Base-by-base conservation (phyloP, 2,888 invertebrate species). In the Morpho helenor region DNA sequence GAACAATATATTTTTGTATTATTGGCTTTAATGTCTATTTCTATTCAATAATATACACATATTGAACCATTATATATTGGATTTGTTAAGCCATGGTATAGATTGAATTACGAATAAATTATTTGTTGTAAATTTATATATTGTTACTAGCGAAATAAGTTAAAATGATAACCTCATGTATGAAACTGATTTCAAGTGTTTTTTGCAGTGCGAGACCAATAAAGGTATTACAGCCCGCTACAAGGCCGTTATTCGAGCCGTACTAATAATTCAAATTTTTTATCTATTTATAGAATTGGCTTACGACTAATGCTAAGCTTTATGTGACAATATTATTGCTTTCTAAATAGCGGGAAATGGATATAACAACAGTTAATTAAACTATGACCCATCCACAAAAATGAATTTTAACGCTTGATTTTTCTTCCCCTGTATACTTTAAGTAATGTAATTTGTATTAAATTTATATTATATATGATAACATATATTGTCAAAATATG, bases 291-390 rank as follows among this genome's bases (percentile, higher is more conserved):
- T 46, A 7, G 16, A 46, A 41, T 47, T 22, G 46, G 53, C 46
- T 46, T 41, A 41, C 8, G 43, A 46, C 40, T 46, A 40, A 47
- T 41, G 53, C 46, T 53, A 53, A 53, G 53, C 53, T 53, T 46
- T 41, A 53, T 53, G 53, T 53, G 53, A 53, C 53, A 53, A 31
- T 31, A 31, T 47, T 53, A 53, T 53, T 46, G 47, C 8, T 46
- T 31, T 45, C 39, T 39, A 45, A 23, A 10, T 44, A 23, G 39
- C 31, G 45, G 7, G 7, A 10, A 8, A 45, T 10, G 8, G 10
- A 41, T 9, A 16, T 16, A 41, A 40, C 41, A 45, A 7, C 31
- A 22, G 5, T 22, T 16, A 5, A 40, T 53, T 31, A 44, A 39
- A 8, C 4, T 39, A 43, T 43, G n/a, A 41, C 7, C 8, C 46